These are phyloP conservation scores for Sanderia malayensis DNA, from an alignment of 30 jellyfish, hydroid and myxozoan genomes.

Conservation along the genomic window DNA sequence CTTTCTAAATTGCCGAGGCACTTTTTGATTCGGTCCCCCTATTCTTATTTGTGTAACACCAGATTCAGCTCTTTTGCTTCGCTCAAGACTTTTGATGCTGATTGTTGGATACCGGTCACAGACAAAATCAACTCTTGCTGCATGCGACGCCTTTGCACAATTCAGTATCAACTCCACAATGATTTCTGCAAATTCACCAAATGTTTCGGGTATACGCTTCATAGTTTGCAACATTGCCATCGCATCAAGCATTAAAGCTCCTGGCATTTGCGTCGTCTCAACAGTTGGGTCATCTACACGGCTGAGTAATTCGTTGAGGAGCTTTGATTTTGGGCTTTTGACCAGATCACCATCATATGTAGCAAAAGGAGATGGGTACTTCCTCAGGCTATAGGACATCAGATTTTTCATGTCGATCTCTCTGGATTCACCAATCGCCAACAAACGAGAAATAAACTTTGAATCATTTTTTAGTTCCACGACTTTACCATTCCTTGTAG, in stretches of 20 bases:
- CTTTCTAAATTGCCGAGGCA: slow-evolving; percentile 20
- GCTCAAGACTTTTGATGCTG: slow-evolving; percentile 38
- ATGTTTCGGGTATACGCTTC: slow-evolving; percentile 25
- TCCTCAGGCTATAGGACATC: slow-evolving; percentile 11
- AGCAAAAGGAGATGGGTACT: slow-evolving; percentile 30
- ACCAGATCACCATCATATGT: slow-evolving; percentile 23
- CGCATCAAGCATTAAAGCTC: slow-evolving; percentile 42
- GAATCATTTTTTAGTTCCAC: slow-evolving; percentile 11
- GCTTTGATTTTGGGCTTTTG: slow-evolving; percentile 20
- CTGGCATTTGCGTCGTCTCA: no score
- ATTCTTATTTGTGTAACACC: slow-evolving; percentile 28
- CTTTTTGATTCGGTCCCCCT: slow-evolving; percentile 4
- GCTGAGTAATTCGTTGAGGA: no score
- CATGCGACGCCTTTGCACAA: neutral
- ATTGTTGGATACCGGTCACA: slow-evolving; percentile 45
- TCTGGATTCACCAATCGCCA: slow-evolving; percentile 23
- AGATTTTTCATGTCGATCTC: slow-evolving; percentile 38
- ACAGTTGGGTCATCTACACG: no score
- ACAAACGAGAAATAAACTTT: slow-evolving; percentile 14
- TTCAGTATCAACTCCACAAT: slow-evolving; percentile 9
- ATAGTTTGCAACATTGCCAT: slow-evolving; percentile 55
- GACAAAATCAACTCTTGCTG: slow-evolving; percentile 45
- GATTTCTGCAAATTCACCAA: slow-evolving; percentile 31
- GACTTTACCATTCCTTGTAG: slow-evolving; percentile 24
- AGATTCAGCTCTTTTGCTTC: slow-evolving; percentile 33